Base-by-base conservation (phyloP, 2,888 invertebrate genomes). In the Piscicola geometra region DNA sequence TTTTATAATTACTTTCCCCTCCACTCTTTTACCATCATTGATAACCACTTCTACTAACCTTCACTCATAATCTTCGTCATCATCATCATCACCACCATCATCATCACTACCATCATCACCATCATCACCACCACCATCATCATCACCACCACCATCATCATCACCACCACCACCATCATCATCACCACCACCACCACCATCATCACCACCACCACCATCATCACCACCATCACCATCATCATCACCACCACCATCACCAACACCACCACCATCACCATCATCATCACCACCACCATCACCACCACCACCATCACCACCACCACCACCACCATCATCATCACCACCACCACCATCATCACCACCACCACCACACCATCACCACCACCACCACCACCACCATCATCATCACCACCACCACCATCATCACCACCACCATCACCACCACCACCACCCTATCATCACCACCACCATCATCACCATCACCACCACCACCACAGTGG, bases 401-500 rank as follows among this genome's bases (percentile, higher is more conserved):
- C 33, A 5, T n/a, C n/a, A 28, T 32, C 2, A 28, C 30, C 21
- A 9, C 9, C 21, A 9, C 21, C 69, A 69, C 30, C 69, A 12
- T 9, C 9, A 5, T 69, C 28, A 12, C 12, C 21, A 5, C 5
- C 69, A 69, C 32, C 69, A 28, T 5, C 33, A 32, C 12, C 9
- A 12, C 3, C 33, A 12, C 30, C 69, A 69, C 35, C 35, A 9
- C 30, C 33, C 12, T 32, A 12, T 9, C 9, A 5, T 69, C 28
- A 12, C 12, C 21, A 5, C 5, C 69, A 69, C 32, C 69, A 28
- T 5, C 33, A 32, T 32, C 9, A 12, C 3, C 33, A 12, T 69
- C 69, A 69, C 35, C 35, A 9, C 30, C 33, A 5, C 41, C 41
- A 15, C 41, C n/a, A 56, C 70, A 30, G 52, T 77, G n/a, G 81